A percentile compares a stretch with the other conserved stretches of the same genome.
Evolutionary conservation across 1,140 invertebrate species (phyloP).

Genomic region (Heliconius hewitsoni): DNA sequence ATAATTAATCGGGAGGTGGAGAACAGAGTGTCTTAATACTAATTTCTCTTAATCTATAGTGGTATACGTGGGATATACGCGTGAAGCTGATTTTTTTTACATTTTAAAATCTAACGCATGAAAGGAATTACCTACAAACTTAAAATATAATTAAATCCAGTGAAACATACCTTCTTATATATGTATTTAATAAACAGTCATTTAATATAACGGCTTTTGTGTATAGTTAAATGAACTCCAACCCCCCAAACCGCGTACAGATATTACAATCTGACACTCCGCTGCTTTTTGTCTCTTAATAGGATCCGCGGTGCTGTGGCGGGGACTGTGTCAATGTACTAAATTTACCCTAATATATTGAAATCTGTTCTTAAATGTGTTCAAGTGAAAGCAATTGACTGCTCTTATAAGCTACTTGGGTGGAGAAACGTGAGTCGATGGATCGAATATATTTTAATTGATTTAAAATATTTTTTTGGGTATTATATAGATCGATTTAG

Average conservation of each 20-base stretch:
- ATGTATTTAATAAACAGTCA: background rate
- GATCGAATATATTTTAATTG: background rate
- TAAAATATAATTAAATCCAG: no score
- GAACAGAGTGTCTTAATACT: no score
- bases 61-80: no score
- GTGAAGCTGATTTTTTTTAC: no score
- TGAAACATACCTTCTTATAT: background rate
- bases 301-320: constrained; percentile 8
- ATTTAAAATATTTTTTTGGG: no score
- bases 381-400: background rate
- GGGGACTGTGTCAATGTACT: constrained; percentile 12
- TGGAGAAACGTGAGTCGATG: background rate
- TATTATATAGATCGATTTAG: no score
- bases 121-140: no score
- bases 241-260: constrained; percentile 15
- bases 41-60: no score
- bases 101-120: no score
- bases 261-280: background rate
- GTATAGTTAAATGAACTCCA: constrained; percentile 13
- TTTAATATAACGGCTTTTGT: background rate
- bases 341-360: constrained; percentile 19
- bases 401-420: background rate
- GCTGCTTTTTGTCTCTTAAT: constrained; percentile 13
- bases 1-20: no score
- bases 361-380: background rate